A percentile compares a stretch with the other conserved stretches of the same genome.
Evolutionary conservation across 2,113 vertebrate genomes (phyloP).

Genomic region (Myanophis thanlyinensis): DNA sequence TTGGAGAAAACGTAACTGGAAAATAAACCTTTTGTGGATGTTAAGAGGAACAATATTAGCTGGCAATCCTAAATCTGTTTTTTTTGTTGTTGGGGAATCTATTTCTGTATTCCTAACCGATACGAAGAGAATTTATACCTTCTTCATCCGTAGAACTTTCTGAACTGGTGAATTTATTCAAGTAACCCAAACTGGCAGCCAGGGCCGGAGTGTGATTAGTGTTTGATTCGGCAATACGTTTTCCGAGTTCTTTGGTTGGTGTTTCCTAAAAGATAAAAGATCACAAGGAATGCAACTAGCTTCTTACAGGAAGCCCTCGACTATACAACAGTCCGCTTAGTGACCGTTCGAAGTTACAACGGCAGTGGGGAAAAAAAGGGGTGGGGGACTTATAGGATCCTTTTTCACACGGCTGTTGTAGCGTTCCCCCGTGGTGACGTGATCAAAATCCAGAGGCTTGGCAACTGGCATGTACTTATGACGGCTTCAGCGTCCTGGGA

Average conservation of each 20-base stretch:
- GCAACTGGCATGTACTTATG: neutral
- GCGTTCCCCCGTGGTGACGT: neutral
- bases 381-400: neutral
- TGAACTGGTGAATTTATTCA: slow-evolving; percentile 87
- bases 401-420: neutral
- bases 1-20: neutral
- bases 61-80: neutral
- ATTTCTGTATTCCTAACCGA: neutral
- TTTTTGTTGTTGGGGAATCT: neutral
- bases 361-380: no score
- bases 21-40: neutral
- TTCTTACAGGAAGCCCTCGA: neutral
- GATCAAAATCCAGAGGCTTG: neutral
- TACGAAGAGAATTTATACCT: slow-evolving; percentile 69
- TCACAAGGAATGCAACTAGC: neutral
- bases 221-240: slow-evolving; percentile 70
- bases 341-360: neutral
- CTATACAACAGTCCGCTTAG: neutral
- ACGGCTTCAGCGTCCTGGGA: neutral
- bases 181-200: slow-evolving; percentile 66
- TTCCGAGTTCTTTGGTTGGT: slow-evolving; percentile 91
- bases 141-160: slow-evolving; percentile 99
- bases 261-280: slow-evolving; percentile 81
- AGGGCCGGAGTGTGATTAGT: slow-evolving; percentile 70
- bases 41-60: neutral